phyloP scores from a whole-genome alignment of 2,797 vertebrate genomes.

The Poecilia velifera region DNA sequence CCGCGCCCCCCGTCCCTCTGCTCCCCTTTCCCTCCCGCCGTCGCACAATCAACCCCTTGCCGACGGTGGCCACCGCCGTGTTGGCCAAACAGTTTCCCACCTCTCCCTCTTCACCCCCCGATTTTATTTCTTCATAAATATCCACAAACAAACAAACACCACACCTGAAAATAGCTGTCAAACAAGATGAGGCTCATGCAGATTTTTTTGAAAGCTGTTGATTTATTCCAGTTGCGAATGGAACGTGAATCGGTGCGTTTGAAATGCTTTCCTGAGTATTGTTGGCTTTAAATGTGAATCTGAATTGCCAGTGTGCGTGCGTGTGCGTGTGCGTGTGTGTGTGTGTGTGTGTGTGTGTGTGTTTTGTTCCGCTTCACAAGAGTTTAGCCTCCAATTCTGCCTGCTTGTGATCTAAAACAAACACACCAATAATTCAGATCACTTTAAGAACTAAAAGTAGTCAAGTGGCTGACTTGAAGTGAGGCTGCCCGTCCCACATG shows the following conservation, averaged over 20 bases:
- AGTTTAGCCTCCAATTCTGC: not conserved
- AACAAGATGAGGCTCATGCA: constrained; percentile 17
- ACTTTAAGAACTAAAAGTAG: not conserved
- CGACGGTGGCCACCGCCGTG: constrained; percentile 8
- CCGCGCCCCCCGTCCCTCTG: not conserved
- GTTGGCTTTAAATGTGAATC: not conserved
- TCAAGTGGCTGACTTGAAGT: not conserved
- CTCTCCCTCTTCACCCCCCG: constrained; percentile 12
- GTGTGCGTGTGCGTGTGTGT: not conserved
- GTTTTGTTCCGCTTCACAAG: not conserved
- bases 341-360: not conserved
- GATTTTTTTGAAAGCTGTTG: constrained; percentile 5
- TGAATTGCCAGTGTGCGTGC: not conserved
- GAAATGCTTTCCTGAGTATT: not conserved
- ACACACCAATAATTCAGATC: not conserved
- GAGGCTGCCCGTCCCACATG: not conserved
- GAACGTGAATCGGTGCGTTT: not conserved
- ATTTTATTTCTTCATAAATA: constrained; percentile 5
- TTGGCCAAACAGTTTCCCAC: constrained; percentile 40
- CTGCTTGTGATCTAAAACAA: not conserved
- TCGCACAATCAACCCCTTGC: constrained; percentile 50
- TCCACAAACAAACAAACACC: not conserved
- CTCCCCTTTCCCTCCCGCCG: not conserved
- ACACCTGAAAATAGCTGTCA: constrained; percentile 38
- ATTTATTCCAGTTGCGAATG: constrained; percentile 4